Base-by-base conservation (phyloP, 2,797 vertebrate species). In the Sebastes nivosus region DNA sequence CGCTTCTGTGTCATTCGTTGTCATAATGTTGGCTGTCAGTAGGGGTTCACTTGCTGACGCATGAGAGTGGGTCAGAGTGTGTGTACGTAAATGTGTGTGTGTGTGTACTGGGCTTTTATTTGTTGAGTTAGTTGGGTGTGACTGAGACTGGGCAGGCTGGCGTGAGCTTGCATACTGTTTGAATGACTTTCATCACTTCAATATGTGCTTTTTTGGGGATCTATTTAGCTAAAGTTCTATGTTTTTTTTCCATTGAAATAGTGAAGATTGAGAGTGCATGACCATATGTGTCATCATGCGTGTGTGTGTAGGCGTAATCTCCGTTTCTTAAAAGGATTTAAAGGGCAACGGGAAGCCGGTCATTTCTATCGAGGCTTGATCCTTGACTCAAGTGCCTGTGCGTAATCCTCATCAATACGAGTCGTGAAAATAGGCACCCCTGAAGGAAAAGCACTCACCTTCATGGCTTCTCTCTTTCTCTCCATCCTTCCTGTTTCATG, bases 261-360 rank as follows among this genome's bases (percentile, higher is more conserved):
- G 5, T 63, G 2, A 30, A 25, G 7, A 18, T 3, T 65, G 30
- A 71, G 34, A n/a, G 57, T 70, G 58, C 12, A 29, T 66, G 32
- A 38, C 27, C 20, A 30, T 25, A 34, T 60, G 52, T 78, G 76
- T 82, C 58, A 76, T 55, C 83, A 60, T n/a, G 36, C 57, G 85
- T 77, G 38, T 20, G 32, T 64, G 65, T 61, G 78, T 36, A 29
- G 70, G 57, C 18, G 75, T 92, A 87, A 94, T 91, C 89, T 89
- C 22, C 58, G 72, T 80, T 88, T 85, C 86, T 83, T 92, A 83
- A 93, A 92, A 88, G 88, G 93, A 93, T 94, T 94, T 90, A 86
- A 93, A 93, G 84, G 87, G 73, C 84, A 92, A 76, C 84, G 50
- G 81, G 83, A 90, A 77, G 83, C 70, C 58, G 73, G 83, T 85